Evolutionary conservation across 2,113 vertebrate genomes (phyloP), one percentile per base, ranked within the genome.

Genomic region (Rhinogobius similis): DNA sequence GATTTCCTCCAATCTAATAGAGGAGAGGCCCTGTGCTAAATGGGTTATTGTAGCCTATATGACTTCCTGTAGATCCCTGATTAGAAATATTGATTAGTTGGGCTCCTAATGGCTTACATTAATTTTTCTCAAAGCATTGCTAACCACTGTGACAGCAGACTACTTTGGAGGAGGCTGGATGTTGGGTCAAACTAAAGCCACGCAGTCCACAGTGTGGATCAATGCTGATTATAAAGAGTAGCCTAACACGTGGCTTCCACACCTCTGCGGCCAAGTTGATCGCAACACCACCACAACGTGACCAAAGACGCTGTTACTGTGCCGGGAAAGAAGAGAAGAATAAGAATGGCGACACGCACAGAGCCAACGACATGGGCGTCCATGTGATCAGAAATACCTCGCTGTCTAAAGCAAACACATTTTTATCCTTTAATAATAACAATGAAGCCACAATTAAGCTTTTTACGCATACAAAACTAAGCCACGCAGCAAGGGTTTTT

Each of bases 221-320:
- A 39, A 72, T 68, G 23, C 43, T 87, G 88, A 89, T 91, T 88
- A 86, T 84, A 55, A 55, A 83, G 89, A 61, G 58, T 70, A 83
- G 68, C 72, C 76, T 12, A 87, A 55, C 92, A 93, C 91, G 90
- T 92, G 92, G 89, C 83, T 90, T 61, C 82, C 76, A 65, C 82
- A 85, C 88, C 89, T 82, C 85, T 84, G 82, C 77, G 50, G 70
- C 67, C 85, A 75, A 84, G 82, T 87, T 27, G 21, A 62, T 73
- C 63, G 36, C 70, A 46, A 76, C 73, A 46, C 58, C 32, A 14
- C n/a, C 55, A 62, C 66, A 44, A 79, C 53, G 73, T 32, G 29
- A 72, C 46, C 78, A 53, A 10, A 65, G 64, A 67, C 72, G 68
- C 68, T 72, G 75, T 70, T 73, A 67, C 52, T 77, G 48, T 44